Conservation (phyloP, 2,797 vertebrate genomes). For the Pampus argenteus region DNA sequence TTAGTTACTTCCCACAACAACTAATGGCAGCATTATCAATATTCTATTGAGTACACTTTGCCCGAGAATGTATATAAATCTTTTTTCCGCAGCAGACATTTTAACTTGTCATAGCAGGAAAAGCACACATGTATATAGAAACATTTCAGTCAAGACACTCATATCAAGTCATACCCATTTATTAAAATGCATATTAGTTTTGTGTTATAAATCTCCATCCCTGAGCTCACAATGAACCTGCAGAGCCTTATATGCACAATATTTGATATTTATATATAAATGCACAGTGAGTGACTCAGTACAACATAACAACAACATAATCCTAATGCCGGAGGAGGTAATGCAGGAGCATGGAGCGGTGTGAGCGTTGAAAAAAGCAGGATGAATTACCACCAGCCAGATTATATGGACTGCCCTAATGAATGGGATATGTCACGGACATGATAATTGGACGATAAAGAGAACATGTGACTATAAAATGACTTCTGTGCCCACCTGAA, state of each 20-base stretch:
- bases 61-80: neutral
- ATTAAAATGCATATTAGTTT: neutral
- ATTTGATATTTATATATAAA: neutral
- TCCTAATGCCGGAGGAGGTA: neutral
- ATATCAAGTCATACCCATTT: neutral
- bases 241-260: neutral
- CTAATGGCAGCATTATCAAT: constrained; percentile 41
- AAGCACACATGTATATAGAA: neutral
- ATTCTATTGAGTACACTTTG: neutral
- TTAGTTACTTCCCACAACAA: constrained; percentile 26
- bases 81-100: constrained; percentile 10
- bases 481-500: neutral
- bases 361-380: neutral
- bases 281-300: too few species aligned
- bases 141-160: neutral
- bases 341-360: neutral
- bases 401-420: neutral
- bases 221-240: neutral
- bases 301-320: neutral
- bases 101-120: neutral
- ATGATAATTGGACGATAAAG: neutral
- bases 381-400: neutral
- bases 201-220: neutral
- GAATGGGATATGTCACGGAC: neutral
- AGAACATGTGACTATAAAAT: constrained; percentile 4